Conservation (phyloP, 2,113 vertebrate genomes). For the Rhynchopsitta pachyrhyncha region DNA sequence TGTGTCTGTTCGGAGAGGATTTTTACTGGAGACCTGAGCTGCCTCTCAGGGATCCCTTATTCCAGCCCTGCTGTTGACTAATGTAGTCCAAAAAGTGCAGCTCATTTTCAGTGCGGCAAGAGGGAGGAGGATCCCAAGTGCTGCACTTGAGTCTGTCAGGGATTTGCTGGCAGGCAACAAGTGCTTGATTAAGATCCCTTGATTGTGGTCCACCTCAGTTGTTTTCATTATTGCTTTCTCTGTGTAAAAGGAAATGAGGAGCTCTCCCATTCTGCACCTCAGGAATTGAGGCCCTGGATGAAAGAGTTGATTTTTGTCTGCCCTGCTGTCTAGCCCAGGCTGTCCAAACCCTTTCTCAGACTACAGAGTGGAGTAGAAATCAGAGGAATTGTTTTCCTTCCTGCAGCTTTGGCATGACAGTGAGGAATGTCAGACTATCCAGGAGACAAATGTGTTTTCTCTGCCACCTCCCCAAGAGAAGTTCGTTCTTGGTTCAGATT, state of each 20-base stretch:
- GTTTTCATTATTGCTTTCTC: background rate
- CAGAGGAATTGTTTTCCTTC: background rate
- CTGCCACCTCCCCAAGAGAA: background rate
- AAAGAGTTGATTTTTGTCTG: background rate
- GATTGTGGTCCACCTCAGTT: background rate
- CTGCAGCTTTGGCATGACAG: conserved; percentile 7
- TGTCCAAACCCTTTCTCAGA: background rate
- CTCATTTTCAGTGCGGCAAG: background rate
- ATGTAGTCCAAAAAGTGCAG: background rate
- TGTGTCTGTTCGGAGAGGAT: background rate
- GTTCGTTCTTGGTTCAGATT: conserved; percentile 19
- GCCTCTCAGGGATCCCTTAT: background rate
- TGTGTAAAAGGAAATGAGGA: background rate
- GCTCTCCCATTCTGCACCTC: background rate
- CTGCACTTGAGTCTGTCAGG: background rate
- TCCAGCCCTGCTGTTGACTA: background rate
- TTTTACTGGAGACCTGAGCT: accelerated
- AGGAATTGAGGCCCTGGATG: background rate
- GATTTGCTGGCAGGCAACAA: background rate
- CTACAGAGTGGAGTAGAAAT: background rate
- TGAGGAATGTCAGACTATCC: background rate
- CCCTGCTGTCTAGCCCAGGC: background rate
- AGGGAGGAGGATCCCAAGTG: background rate
- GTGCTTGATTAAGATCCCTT: background rate
- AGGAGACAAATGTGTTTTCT: conserved; percentile 18